phyloP scores from a whole-genome alignment of 2,113 vertebrate species.

The Menura novaehollandiae region DNA sequence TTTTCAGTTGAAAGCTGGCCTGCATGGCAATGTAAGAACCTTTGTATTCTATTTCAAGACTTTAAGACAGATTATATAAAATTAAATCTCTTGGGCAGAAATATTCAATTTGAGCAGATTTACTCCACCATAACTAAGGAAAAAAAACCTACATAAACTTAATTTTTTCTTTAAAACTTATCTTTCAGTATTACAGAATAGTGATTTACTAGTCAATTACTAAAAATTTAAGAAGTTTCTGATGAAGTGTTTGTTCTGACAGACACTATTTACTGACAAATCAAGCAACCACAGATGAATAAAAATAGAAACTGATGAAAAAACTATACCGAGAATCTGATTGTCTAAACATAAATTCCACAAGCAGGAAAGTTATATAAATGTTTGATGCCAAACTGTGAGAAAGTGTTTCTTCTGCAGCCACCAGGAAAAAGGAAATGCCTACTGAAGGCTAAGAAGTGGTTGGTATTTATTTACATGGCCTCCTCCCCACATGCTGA shows the following conservation, averaged over 20 bases:
- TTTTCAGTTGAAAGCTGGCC: not conserved
- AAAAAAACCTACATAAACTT: not conserved
- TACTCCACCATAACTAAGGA: not conserved
- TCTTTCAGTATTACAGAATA: not conserved
- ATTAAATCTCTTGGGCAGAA: not conserved
- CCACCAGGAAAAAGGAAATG: conserved; percentile 58
- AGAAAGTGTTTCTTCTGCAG: conserved; percentile 52
- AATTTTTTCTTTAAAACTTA: not conserved
- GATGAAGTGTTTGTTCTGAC: not conserved
- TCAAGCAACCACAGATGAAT: not conserved
- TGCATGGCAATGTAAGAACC: not conserved
- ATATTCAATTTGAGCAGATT: not conserved
- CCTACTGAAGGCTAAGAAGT: conserved; percentile 53
- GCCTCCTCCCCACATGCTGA: conserved; percentile 35
- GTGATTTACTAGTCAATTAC: not conserved
- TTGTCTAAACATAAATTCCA: conserved; percentile 32
- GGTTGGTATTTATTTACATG: conserved; percentile 58
- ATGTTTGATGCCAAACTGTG: conserved; percentile 47
- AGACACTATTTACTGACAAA: not conserved
- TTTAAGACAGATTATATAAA: not conserved
- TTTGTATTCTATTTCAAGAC: not conserved
- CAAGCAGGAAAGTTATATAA: conserved; percentile 14
- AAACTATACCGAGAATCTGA: conserved; percentile 8
- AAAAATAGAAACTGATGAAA: conserved; percentile 23
- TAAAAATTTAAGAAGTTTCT: not conserved